Evolutionary conservation across 1,140 invertebrate species (phyloP).

Genomic region (Drosophila fuyamai): DNA sequence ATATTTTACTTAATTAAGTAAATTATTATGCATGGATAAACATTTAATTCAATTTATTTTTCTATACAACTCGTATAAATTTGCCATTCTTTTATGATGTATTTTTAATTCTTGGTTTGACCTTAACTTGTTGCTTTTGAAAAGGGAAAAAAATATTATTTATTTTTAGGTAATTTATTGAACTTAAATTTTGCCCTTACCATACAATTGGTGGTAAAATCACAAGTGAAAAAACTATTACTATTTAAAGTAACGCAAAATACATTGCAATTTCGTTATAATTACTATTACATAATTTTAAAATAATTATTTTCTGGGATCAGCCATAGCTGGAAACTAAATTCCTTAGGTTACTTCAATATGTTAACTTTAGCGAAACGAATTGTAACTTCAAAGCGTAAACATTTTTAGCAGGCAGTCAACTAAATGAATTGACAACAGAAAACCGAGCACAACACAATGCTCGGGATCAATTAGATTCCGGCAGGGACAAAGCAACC

Average conservation of each 20-base stretch:
- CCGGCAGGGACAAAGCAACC: constrained; percentile 60
- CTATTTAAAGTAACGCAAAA: too few species aligned
- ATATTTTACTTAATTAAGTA: constrained; percentile 5
- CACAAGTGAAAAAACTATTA: not conserved
- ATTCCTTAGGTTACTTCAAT: not conserved
- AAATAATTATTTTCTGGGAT: not conserved
- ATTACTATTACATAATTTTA: not conserved
- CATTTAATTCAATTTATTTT: too few species aligned
- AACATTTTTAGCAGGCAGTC: constrained; percentile 61
- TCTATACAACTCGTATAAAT: too few species aligned
- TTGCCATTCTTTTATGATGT: too few species aligned
- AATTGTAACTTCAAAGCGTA: constrained; percentile 34
- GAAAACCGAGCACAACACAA: constrained; percentile 34
- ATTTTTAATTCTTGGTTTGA: too few species aligned
- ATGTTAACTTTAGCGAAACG: not conserved
- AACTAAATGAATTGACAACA: constrained; percentile 64
- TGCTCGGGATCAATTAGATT: constrained; percentile 69
- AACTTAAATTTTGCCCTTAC: too few species aligned
- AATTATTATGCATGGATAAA: not conserved
- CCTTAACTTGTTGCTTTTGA: too few species aligned
- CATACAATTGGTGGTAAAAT: too few species aligned
- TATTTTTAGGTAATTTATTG: too few species aligned
- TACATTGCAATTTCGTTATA: too few species aligned
- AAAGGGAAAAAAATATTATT: too few species aligned
- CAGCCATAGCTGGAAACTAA: not conserved